Evolutionary conservation across 1,140 invertebrate genomes (phyloP).

Genomic region (Gryllus bimaculatus): DNA sequence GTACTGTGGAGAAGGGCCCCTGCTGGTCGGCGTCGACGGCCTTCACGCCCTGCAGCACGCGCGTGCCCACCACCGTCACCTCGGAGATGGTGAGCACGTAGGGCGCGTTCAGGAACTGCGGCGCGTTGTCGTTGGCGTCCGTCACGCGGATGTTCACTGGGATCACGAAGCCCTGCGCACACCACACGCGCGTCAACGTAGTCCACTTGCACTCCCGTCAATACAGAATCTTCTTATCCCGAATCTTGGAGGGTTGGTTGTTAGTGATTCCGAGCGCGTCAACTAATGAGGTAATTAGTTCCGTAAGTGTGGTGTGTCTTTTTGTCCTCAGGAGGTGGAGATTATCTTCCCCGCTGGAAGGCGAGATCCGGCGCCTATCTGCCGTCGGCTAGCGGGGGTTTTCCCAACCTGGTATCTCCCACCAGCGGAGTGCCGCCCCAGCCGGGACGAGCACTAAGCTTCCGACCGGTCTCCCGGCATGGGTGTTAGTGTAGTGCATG

Average conservation of each 20-base stretch:
- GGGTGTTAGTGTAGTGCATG: too few relatives aligned
- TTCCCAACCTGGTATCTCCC: too few relatives aligned
- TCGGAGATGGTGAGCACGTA: slow-evolving; percentile 77
- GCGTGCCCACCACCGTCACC: slow-evolving; percentile 70
- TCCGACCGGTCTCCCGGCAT: too few relatives aligned
- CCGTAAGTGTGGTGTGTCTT: too few relatives aligned
- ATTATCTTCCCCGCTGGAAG: too few relatives aligned
- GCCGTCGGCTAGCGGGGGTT: too few relatives aligned
- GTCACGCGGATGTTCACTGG: slow-evolving; percentile 85
- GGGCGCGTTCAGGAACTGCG: slow-evolving; percentile 69
- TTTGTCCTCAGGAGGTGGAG: too few relatives aligned
- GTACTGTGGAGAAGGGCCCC: slow-evolving; percentile 78
- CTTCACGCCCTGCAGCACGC: slow-evolving; percentile 64
- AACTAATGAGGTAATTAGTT: too few relatives aligned
- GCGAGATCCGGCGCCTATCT: too few relatives aligned
- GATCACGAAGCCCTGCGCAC: slow-evolving; percentile 52
- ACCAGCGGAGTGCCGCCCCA: too few relatives aligned
- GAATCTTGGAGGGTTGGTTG: neutral
- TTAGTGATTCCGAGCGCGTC: too few relatives aligned
- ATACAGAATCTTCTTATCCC: neutral
- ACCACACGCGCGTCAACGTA: neutral
- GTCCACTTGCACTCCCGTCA: neutral
- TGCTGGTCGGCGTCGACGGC: slow-evolving; percentile 79
- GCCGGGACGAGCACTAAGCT: too few relatives aligned
- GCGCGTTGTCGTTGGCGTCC: slow-evolving; percentile 86